phyloP scores from a whole-genome alignment of 2,113 vertebrate genomes.

The Polypterus senegalus region DNA sequence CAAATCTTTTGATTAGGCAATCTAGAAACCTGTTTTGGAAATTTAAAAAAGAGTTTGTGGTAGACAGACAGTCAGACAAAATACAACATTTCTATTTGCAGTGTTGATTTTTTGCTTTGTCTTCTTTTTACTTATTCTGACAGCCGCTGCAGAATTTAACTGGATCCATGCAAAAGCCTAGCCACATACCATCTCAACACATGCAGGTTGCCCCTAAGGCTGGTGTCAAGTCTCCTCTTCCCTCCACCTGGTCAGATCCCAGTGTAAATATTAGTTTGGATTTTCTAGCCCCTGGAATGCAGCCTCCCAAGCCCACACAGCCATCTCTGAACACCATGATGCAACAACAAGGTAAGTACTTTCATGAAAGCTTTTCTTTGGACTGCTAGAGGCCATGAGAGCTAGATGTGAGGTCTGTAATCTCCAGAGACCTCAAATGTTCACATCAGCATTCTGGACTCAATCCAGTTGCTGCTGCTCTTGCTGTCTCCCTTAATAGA shows the following conservation, averaged over 20 bases:
- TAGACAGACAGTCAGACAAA: too few relatives aligned
- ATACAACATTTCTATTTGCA: constrained; percentile 3
- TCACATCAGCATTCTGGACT: constrained; percentile 6
- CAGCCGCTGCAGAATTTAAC: constrained; percentile 68
- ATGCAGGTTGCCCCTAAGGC: constrained; percentile 62
- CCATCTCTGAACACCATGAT: constrained; percentile 88
- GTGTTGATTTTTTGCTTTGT: constrained; percentile 1
- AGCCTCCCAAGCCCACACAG: constrained; percentile 77
- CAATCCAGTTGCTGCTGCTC: neutral
- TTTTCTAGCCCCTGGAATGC: constrained; percentile 82
- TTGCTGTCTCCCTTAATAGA: constrained; percentile 2
- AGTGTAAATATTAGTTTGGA: constrained; percentile 94
- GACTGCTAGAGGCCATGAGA: too few relatives aligned
- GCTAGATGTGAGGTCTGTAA: neutral
- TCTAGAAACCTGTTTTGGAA: too few relatives aligned
- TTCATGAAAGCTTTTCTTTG: too few relatives aligned
- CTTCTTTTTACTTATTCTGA: constrained; percentile 29
- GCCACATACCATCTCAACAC: constrained; percentile 57
- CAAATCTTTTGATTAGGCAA: too few relatives aligned
- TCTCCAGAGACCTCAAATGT: neutral
- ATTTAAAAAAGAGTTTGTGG: too few relatives aligned
- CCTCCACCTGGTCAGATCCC: constrained; percentile 88
- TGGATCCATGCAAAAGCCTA: constrained; percentile 54
- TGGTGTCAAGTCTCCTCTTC: constrained; percentile 65
- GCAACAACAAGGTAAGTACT: constrained; percentile 79